Evolutionary conservation across 2,113 vertebrate genomes (phyloP), one percentile per base, ranked within the genome.

Genomic region (Spermophilus dauricus): DNA sequence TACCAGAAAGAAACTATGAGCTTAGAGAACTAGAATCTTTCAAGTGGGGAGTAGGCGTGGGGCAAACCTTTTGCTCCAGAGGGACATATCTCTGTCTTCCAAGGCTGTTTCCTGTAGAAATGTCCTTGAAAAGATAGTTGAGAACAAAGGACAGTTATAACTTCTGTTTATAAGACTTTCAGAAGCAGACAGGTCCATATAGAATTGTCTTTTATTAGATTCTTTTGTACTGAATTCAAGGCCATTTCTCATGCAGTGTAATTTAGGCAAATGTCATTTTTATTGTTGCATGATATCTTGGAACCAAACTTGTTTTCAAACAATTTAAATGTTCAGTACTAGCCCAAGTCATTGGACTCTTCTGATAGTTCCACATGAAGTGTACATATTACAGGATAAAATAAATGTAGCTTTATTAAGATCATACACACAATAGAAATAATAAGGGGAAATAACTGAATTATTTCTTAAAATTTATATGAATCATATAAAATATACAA

Each of bases 251-350:
- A 77, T 22, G 13, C 26, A 69, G 3, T n/a, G 5, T n/a, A 72
- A 76, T 89, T 95, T 93, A 18, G 51, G 37, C 8, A 63, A 95
- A 95, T 85, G 14, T 12, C 12, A 51, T 81, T 84, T 83, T 84
- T 92, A 76, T 88, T 91, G 69, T 84, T 75, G 9, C 14, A 53
- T 80, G 22, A 24, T 87, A 84, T 75, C 28, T 45, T 95, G 17
- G 69, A 77, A 85, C 75, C 8, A 81, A 67, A 28, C 2, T 32
- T 58, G 2, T 70, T 51, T 91, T 75, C 37, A 85, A 75, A 4
- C 30, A 65, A 77, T 86, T 28, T 90, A 81, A 86, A 77, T 18
- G 5, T 34, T 94, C 69, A 82, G 0, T 76, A 30, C 1, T 34
- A 81, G 48, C 12, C 5, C 0, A 82, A 94, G 24, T 86, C n/a